Evolutionary conservation across 2,113 vertebrate genomes (phyloP).

Genomic region (Rhodinocichla rosea): DNA sequence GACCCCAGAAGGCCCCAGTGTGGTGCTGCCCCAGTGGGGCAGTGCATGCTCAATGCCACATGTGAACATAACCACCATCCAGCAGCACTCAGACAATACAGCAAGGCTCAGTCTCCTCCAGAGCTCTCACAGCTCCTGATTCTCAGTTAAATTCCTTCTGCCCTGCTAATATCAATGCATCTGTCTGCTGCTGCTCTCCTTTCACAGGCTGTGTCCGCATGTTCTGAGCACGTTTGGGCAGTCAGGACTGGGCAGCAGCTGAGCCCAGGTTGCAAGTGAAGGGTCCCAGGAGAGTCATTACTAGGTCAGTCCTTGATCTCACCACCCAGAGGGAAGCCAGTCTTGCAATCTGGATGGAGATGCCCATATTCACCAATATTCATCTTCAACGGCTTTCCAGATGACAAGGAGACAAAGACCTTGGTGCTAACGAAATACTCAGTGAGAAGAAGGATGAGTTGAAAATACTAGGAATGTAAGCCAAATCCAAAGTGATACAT

Average conservation of each 20-base stretch:
- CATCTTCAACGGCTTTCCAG: background rate
- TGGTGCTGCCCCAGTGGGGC: background rate
- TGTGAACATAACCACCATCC: background rate
- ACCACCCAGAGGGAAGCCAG: background rate
- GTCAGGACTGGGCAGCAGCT: background rate
- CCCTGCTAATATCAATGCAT: background rate
- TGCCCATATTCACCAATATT: too few species aligned
- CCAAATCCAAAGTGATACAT: background rate
- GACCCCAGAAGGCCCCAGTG: background rate
- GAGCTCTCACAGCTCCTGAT: background rate
- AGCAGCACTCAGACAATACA: background rate
- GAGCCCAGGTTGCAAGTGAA: background rate
- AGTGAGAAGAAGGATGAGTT: background rate
- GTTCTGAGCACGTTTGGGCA: rapidly evolving
- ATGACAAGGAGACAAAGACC: background rate
- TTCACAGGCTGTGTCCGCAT: rapidly evolving
- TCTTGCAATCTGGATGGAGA: background rate
- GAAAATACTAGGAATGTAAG: background rate
- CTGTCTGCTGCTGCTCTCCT: background rate
- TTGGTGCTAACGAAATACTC: background rate
- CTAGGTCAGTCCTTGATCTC: background rate
- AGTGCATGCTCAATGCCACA: rapidly evolving
- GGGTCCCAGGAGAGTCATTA: background rate
- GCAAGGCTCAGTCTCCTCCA: background rate
- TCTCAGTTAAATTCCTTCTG: background rate